These are phyloP conservation scores for Caracal caracal DNA, from an alignment of 2,113 vertebrate species.

Conservation along the genomic window DNA sequence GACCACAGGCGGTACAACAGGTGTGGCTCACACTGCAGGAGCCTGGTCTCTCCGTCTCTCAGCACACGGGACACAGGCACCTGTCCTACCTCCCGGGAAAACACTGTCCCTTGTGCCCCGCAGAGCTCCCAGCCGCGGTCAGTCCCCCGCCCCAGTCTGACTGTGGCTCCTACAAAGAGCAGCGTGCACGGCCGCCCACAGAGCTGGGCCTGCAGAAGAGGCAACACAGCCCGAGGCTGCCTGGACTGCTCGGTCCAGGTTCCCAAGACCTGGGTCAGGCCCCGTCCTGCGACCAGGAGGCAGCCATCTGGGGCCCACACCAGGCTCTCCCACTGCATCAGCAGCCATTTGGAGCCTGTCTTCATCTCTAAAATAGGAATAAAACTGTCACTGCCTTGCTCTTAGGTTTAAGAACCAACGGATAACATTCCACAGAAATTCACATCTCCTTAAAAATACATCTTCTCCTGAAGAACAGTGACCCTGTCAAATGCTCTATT, in stretches of 20 bases:
- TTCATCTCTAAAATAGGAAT: not conserved
- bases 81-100: not conserved
- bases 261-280: too few relatives aligned
- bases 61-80: not conserved
- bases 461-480: not conserved
- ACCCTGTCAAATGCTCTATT: too few relatives aligned
- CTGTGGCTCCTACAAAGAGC: not conserved
- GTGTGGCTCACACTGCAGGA: fast-evolving
- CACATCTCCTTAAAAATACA: not conserved
- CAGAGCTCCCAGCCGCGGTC: not conserved
- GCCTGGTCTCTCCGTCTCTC: not conserved
- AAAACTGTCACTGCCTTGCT: not conserved
- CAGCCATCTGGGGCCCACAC: not conserved
- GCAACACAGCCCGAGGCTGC: not conserved
- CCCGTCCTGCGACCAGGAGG: not conserved
- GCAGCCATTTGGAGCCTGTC: not conserved
- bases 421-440: not conserved
- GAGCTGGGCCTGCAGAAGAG: not conserved
- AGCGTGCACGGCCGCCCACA: not conserved
- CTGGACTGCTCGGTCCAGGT: too few relatives aligned
- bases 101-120: not conserved
- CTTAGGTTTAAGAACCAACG: not conserved
- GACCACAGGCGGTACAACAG: not conserved
- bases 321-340: not conserved
- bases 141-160: not conserved